Conservation (phyloP, 2,888 invertebrate genomes). For the Synanthedon formicaeformis region DNA sequence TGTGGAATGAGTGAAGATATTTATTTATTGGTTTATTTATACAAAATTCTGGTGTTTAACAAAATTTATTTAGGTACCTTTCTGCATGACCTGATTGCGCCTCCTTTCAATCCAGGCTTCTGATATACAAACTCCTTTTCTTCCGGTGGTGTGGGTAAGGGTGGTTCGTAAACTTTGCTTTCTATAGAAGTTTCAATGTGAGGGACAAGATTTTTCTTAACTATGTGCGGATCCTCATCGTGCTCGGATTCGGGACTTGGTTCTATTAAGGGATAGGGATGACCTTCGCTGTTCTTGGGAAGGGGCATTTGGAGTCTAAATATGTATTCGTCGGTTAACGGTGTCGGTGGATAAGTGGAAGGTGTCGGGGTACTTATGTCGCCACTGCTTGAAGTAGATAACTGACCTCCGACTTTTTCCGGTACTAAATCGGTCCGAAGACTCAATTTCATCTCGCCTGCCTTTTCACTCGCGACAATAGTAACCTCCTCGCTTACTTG, state of each 20-base stretch:
- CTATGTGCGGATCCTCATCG: slow-evolving; percentile 45
- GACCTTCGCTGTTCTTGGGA: slow-evolving; percentile 34
- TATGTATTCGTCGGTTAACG: slow-evolving; percentile 54
- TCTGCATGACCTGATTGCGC: slow-evolving; percentile 4
- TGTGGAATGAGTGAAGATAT: too few species aligned
- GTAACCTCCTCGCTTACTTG: slow-evolving; percentile 5
- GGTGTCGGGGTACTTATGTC: slow-evolving; percentile 35
- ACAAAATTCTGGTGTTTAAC: too few species aligned
- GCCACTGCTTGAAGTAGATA: slow-evolving; percentile 7
- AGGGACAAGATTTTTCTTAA: slow-evolving; percentile 47
- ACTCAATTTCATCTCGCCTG: slow-evolving; percentile 10
- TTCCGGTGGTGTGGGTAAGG: slow-evolving; percentile 36
- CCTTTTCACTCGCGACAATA: slow-evolving; percentile 1
- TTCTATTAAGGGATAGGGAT: slow-evolving; percentile 25
- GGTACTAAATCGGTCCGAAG: slow-evolving; percentile 14
- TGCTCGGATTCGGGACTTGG: slow-evolving; percentile 18
- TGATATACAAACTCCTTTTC: slow-evolving; percentile 28
- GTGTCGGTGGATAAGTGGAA: slow-evolving; percentile 41
- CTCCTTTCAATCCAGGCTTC: slow-evolving; percentile 33
- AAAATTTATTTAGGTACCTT: background rate
- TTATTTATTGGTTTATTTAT: too few species aligned
- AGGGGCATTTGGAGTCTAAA: slow-evolving; percentile 42
- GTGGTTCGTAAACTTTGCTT: slow-evolving; percentile 41
- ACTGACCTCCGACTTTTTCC: slow-evolving; percentile 11
- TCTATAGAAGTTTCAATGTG: slow-evolving; percentile 45